Percentiles rank a stretch among this genome's conserved stretches.
Conservation (phyloP, 1,140 invertebrate species). For the Listronotus bonariensis region DNA sequence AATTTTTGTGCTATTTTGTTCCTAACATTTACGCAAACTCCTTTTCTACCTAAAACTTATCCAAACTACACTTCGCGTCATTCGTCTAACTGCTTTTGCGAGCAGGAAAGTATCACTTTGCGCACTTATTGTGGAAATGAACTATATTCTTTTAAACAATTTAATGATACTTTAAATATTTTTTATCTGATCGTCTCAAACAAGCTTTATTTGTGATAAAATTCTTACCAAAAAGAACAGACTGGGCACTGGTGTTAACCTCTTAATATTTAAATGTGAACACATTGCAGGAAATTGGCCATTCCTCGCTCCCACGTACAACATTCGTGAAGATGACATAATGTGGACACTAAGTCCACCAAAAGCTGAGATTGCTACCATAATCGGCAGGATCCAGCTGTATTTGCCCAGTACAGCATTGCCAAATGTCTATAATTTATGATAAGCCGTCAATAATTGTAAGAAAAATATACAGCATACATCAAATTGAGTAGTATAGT, state of each 20-base stretch:
- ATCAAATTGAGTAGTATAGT: conserved; percentile 13
- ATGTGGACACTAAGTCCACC: conserved; percentile 88
- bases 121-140: too few relatives aligned
- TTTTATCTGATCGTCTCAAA: too few relatives aligned
- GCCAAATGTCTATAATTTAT: conserved; percentile 75
- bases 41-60: too few relatives aligned
- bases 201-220: too few relatives aligned
- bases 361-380: conserved; percentile 85
- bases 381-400: conserved; percentile 79
- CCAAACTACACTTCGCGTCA: too few relatives aligned
- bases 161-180: too few relatives aligned
- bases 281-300: conserved; percentile 86
- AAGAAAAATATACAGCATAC: background rate
- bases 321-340: conserved; percentile 87
- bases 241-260: conserved; percentile 83
- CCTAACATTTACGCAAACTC: too few relatives aligned
- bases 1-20: too few relatives aligned
- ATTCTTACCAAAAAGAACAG: conserved; percentile 79
- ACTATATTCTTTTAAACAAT: too few relatives aligned
- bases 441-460: too few relatives aligned
- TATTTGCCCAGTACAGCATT: conserved; percentile 71
- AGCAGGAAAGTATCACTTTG: too few relatives aligned
- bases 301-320: conserved; percentile 88
- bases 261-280: conserved; percentile 81
- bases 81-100: too few relatives aligned